These are phyloP conservation scores for Chiloscyllium punctatum DNA, from an alignment of 2,797 vertebrate genomes.

Conservation along the genomic window DNA sequence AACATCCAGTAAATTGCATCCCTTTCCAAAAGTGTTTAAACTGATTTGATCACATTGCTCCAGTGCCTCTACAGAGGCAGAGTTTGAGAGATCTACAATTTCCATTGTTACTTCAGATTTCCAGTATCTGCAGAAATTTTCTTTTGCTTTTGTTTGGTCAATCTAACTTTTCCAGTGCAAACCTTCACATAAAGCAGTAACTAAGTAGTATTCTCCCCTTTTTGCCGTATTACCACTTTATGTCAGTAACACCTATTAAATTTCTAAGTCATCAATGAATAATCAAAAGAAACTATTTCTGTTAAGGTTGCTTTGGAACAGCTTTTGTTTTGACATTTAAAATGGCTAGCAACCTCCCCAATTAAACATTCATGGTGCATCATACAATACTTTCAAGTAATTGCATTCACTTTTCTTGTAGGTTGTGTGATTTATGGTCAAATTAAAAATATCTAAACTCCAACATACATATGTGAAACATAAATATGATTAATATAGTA, in stretches of 20 bases:
- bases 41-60: neutral
- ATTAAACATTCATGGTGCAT: constrained; percentile 50
- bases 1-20: neutral
- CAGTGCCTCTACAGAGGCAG: neutral
- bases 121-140: neutral
- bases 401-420: constrained; percentile 86
- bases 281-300: neutral
- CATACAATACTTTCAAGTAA: constrained; percentile 65
- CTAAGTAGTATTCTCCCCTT: neutral
- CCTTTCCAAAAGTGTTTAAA: neutral
- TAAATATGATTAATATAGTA: constrained; percentile 71
- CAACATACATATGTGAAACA: constrained; percentile 59
- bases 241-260: neutral
- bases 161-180: neutral
- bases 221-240: neutral
- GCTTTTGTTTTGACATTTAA: constrained; percentile 62
- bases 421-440: constrained; percentile 81
- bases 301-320: constrained; percentile 49
- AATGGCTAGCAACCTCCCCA: constrained; percentile 44
- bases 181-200: neutral
- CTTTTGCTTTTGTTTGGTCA: neutral
- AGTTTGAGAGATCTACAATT: neutral
- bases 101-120: neutral
- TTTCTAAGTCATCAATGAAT: neutral
- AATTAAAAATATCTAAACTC: constrained; percentile 73